Evolutionary conservation across 2,113 vertebrate genomes (phyloP), one percentile per base, ranked within the genome.

Genomic region (Trematomus loennbergii): DNA sequence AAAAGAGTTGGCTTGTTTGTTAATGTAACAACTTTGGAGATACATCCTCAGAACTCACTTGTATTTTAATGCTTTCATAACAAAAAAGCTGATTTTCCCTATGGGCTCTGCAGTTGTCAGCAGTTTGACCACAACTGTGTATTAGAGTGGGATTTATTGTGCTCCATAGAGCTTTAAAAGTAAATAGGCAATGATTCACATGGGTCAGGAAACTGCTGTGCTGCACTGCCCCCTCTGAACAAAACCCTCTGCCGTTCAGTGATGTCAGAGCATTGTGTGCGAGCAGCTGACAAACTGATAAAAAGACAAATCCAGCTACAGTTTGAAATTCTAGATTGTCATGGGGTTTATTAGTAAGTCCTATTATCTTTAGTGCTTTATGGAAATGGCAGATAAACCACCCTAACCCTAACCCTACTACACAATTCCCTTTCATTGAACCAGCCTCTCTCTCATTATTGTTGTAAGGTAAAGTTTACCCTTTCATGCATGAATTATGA

Each of bases 111-210:
- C 36, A 59, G 25, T 84, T 75, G 70, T 78, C 70, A 71, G 78
- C 61, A 61, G 61, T 77, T 87, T 82, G 81, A 80, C 78, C 79
- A 50, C 68, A 82, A 75, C 40, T 71, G 81, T 64, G 66, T 53
- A 60, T 78, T 68, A 55, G 55, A 67, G 64, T 77, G 55, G 22
- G 79, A 82, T 77, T 82, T 77, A 63, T 70, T 40, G 43, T 58
- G 75, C 36, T 43, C 40, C 71, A 50, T 57, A 22, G 25, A 75
- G 78, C 58, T 63, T 67, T 75, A 36, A 59, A 82, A 43, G 55
- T 66, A 59, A 63, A 68, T 59, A 53, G 70, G 63, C 36, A 60
- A 9, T 29, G 64, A 69, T 66, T 74, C 69, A 62, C 29, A 15
- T 20, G 8, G 50, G 43, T 40, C 12, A 18, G 17, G 49, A 46